These are phyloP conservation scores for Caradrina kadenii DNA, from an alignment of 2,888 invertebrate genomes.

Conservation along the genomic window DNA sequence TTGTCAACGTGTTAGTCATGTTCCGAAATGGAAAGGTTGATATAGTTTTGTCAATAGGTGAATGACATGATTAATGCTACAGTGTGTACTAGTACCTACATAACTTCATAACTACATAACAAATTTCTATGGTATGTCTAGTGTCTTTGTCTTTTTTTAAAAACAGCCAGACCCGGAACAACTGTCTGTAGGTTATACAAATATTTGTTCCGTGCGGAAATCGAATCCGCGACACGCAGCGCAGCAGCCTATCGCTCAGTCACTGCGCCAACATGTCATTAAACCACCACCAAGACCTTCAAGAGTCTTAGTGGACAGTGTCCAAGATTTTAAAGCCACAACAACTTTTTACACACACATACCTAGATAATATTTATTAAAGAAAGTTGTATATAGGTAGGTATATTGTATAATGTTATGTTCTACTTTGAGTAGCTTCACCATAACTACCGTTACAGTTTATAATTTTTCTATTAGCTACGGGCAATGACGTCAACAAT, in stretches of 20 bases:
- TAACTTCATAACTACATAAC: background rate
- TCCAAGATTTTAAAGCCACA: background rate
- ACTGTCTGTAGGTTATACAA: no score
- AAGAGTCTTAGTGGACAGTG: no score
- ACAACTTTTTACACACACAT: background rate
- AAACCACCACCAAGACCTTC: no score
- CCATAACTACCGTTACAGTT: slow-evolving; percentile 6
- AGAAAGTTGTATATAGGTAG: background rate
- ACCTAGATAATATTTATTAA: no score
- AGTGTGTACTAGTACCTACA: background rate
- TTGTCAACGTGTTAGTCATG: slow-evolving; percentile 11
- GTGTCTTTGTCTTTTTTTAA: no score
- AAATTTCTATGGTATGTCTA: no score
- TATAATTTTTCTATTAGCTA: slow-evolving; percentile 33
- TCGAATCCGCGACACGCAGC: no score
- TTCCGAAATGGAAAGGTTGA: slow-evolving; percentile 22
- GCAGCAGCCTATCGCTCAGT: no score
- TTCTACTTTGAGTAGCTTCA: slow-evolving; percentile 18
- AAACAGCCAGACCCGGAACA: no score
- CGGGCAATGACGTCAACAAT: slow-evolving; percentile 40
- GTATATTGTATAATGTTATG: slow-evolving; percentile 4
- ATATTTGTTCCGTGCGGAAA: no score
- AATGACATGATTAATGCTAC: background rate
- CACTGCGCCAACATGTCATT: no score
- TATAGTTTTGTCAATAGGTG: background rate